Evolutionary conservation across 2,113 vertebrate species (phyloP).

Genomic region (Cyanistes caeruleus): DNA sequence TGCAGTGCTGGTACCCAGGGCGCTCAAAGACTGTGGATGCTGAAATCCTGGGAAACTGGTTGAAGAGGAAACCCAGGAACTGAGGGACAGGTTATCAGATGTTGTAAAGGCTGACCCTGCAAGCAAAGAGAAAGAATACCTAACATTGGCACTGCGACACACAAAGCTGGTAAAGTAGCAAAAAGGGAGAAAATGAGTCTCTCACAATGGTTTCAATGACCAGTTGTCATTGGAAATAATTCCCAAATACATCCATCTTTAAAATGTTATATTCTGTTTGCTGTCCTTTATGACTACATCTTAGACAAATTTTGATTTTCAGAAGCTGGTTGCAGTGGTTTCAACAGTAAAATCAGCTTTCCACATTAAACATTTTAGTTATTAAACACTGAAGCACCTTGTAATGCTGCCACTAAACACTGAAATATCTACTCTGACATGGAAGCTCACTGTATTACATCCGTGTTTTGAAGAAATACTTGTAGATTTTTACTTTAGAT

Average conservation of each 20-base stretch:
- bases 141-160: neutral
- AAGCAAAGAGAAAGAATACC: conserved; percentile 12
- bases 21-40: conserved; percentile 90
- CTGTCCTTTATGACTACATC: neutral
- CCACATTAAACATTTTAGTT: neutral
- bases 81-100: conserved; percentile 94
- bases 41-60: conserved; percentile 93
- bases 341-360: neutral
- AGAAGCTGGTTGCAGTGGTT: neutral
- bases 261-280: neutral
- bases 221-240: neutral
- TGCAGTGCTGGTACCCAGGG: conserved; percentile 83
- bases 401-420: neutral
- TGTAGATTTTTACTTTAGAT: neutral
- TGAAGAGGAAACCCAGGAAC: conserved; percentile 94
- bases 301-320: neutral
- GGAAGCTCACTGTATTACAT: neutral
- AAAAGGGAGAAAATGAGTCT: neutral
- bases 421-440: neutral
- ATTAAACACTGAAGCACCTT: neutral
- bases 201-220: neutral
- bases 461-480: neutral
- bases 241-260: neutral
- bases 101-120: conserved; percentile 94
- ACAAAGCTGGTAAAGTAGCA: neutral